Evolutionary conservation across 2,888 invertebrate species (phyloP).

Genomic region (Allophyes oxyacanthae): DNA sequence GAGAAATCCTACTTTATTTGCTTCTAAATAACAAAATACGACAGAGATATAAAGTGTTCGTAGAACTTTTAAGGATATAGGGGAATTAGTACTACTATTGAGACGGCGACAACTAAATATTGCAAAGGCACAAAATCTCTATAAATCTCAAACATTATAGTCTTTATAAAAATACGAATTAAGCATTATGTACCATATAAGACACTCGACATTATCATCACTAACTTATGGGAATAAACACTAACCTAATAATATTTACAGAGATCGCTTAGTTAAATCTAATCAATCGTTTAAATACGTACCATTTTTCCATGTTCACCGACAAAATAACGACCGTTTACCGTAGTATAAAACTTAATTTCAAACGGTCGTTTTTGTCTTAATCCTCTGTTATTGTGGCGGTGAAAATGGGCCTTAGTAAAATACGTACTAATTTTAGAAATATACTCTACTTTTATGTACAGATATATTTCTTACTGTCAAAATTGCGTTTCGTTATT

Average conservation of each 20-base stretch:
- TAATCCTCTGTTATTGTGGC: too few species aligned
- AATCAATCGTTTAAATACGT: slow-evolving; percentile 36
- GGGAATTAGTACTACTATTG: too few species aligned
- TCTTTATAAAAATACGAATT: slow-evolving; percentile 80
- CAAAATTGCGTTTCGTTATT: slow-evolving; percentile 50
- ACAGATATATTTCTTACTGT: slow-evolving; percentile 46
- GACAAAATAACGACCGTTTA: too few species aligned
- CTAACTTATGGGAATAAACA: slow-evolving; percentile 58
- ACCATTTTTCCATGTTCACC: too few species aligned
- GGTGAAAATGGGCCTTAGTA: too few species aligned
- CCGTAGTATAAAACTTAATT: too few species aligned
- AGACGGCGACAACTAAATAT: slow-evolving; percentile 25
- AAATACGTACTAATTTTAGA: slow-evolving; percentile 42
- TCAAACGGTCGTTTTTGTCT: too few species aligned
- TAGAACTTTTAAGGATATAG: too few species aligned
- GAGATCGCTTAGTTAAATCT: slow-evolving; percentile 59
- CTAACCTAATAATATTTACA: slow-evolving; percentile 64
- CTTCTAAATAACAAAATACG: too few species aligned
- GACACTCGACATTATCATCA: slow-evolving; percentile 72
- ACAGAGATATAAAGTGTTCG: too few species aligned
- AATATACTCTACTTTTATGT: slow-evolving; percentile 48
- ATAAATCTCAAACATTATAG: slow-evolving; percentile 64
- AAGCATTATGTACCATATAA: slow-evolving; percentile 73
- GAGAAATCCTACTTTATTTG: too few species aligned
- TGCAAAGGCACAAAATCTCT: slow-evolving; percentile 47